Percentiles rank a stretch among this genome's conserved stretches.
These are phyloP conservation scores for Drosophila algonquin DNA, from an alignment of 2,888 invertebrate species.

Conservation along the genomic window DNA sequence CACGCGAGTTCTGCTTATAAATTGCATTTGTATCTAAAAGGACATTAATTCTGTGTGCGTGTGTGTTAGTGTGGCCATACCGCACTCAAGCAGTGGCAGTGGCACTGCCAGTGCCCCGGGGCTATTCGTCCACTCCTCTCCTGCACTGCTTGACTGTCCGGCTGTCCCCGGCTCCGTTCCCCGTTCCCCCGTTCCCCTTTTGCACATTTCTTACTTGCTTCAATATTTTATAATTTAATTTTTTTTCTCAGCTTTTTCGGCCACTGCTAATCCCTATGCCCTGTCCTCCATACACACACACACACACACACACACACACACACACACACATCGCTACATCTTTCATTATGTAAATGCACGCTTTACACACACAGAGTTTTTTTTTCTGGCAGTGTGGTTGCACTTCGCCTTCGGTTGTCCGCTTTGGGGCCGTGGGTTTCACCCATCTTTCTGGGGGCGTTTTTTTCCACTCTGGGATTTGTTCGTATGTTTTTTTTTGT, in stretches of 20 bases:
- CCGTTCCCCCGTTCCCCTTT: slow-evolving; percentile 34
- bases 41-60: slow-evolving; percentile 68
- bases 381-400: slow-evolving; percentile 44
- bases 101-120: neutral
- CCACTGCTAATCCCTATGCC: slow-evolving; percentile 66
- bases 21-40: slow-evolving; percentile 81
- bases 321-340: slow-evolving; percentile 73
- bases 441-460: slow-evolving; percentile 19
- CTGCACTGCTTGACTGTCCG: slow-evolving; percentile 41
- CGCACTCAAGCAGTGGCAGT: neutral
- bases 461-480: slow-evolving; percentile 60
- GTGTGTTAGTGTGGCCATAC: slow-evolving; percentile 14
- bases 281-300: slow-evolving; percentile 12
- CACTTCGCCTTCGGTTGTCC: slow-evolving; percentile 45
- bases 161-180: slow-evolving; percentile 12
- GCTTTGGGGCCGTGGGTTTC: slow-evolving; percentile 38
- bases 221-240: slow-evolving; percentile 79
- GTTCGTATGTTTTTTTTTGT: slow-evolving; percentile 20
- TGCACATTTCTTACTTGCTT: slow-evolving; percentile 72
- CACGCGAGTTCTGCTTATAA: slow-evolving; percentile 58
- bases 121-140: neutral
- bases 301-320: slow-evolving; percentile 45
- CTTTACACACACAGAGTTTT: slow-evolving; percentile 66
- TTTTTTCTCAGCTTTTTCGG: slow-evolving; percentile 48
- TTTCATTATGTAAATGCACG: slow-evolving; percentile 83